Evolutionary conservation across 2,888 invertebrate species (phyloP).

Genomic region (Hypercompe scribonia): DNA sequence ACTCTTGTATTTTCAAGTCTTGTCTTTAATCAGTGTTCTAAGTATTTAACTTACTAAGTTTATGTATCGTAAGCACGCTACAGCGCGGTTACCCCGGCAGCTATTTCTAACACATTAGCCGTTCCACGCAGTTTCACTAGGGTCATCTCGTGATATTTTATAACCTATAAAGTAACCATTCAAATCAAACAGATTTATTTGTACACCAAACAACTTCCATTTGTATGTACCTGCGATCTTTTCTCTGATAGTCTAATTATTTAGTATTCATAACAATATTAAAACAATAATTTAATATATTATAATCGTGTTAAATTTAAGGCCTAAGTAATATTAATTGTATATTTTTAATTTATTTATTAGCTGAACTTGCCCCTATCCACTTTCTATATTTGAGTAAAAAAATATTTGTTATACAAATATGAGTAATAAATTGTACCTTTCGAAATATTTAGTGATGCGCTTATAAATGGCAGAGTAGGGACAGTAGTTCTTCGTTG

Average conservation of each 20-base stretch:
- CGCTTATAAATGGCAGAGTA: background rate
- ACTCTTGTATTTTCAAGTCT: too few relatives aligned
- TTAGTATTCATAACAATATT: constrained; percentile 15
- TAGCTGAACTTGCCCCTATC: constrained; percentile 42
- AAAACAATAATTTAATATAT: constrained; percentile 30
- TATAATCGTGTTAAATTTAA: constrained; percentile 36
- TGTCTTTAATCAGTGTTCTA: background rate
- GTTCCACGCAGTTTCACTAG: background rate
- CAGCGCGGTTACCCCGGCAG: background rate
- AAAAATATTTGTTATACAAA: background rate
- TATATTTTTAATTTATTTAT: constrained; percentile 53
- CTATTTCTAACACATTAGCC: background rate
- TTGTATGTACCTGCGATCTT: too few relatives aligned
- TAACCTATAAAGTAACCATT: background rate
- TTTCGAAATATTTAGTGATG: background rate
- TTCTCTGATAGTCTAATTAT: background rate
- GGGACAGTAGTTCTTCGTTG: background rate
- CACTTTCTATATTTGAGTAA: constrained; percentile 12
- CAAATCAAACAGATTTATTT: background rate
- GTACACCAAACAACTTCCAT: background rate
- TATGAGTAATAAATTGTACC: background rate
- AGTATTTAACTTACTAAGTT: background rate
- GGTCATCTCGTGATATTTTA: background rate
- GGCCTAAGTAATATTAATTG: constrained; percentile 42
- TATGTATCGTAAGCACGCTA: background rate